Conservation (phyloP, 2,113 vertebrate genomes). For the Forbesichthys agassizii region DNA sequence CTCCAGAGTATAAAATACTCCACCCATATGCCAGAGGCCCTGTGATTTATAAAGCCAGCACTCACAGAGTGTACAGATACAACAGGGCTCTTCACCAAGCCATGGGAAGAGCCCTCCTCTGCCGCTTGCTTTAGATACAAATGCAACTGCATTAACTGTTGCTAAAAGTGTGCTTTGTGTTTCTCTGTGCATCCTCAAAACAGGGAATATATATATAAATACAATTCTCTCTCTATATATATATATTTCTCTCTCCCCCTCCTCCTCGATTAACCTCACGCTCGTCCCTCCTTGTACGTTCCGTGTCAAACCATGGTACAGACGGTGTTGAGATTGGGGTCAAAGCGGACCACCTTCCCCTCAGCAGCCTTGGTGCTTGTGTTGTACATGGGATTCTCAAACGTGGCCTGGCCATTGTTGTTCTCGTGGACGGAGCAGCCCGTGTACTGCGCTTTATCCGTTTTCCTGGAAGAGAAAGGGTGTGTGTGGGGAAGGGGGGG, state of each 20-base stretch:
- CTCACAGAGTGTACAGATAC: constrained; percentile 71
- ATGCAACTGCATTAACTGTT: constrained; percentile 59
- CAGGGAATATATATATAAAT: not conserved
- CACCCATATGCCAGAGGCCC: constrained; percentile 59
- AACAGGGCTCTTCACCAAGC: constrained; percentile 44
- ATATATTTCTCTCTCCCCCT: constrained; percentile 4
- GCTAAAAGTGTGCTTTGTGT: constrained; percentile 93
- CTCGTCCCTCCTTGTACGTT: no score
- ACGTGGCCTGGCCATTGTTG: constrained; percentile 98
- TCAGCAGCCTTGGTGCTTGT: constrained; percentile 93
- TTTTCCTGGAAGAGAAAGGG: constrained; percentile 80
- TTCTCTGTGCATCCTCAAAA: constrained; percentile 47
- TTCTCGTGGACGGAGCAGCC: constrained; percentile 98
- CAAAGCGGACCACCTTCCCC: constrained; percentile 96
- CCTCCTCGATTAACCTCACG: constrained; percentile 14
- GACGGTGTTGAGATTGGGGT: constrained; percentile 98
- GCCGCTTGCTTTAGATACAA: constrained; percentile 29
- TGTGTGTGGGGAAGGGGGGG: constrained; percentile 2
- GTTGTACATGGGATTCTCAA: constrained; percentile 99
- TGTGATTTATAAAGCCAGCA: constrained; percentile 63
- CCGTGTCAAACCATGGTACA: constrained; percentile 97
- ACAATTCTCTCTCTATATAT: constrained; percentile 19
- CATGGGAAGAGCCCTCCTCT: constrained; percentile 41
- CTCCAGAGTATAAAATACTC: constrained; percentile 66
- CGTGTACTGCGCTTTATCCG: constrained; percentile 96